Base-by-base conservation (phyloP, 2,888 invertebrate species). In the Ceramica pisi region DNA sequence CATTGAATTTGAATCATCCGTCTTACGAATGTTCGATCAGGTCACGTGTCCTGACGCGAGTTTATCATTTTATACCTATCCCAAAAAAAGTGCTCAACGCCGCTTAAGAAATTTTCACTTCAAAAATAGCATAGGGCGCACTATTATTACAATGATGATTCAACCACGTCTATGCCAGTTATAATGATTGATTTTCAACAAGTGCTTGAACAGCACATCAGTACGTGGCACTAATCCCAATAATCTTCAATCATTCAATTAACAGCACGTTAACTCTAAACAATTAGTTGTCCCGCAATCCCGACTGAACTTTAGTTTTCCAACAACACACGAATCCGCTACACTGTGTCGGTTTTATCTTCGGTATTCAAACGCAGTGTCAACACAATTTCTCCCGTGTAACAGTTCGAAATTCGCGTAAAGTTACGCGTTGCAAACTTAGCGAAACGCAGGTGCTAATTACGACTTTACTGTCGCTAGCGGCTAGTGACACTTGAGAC, bases 361-460 rank as follows among this genome's bases (percentile, higher is more conserved):
- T 51, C 5, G 19, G 7, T 38, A 60, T 71, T 70, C 35, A 67
- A 66, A 31, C 73, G 59, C 74, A 78, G 65, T 68, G 70, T 75
- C 51, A 19, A 60, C 74, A 80, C 82, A 50, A 65, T 76, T 57
- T 66, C 62, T 48, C 35, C 74, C 8, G 62, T 68, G 53, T 61
- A 67, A 53, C 59, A 21, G 50, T 77, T 73, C 59, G 72, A 68
- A 78, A 75, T 72, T 60, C 46, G 41, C 44, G 48, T 84, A 86
- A 88, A 92, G 89, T 93, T 91, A 87, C 84, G 83, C 86, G 78
- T 85, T 85, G 84, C 89, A 87, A 93, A 92, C 91, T 92, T 92
- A 80, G 85, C 84, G 83, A 86, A 89, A 88, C 91, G 86, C 93
- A 93, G 94, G 94, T 93, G 94, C 91, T 90, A 91, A 94, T 93